A percentile compares a stretch with the other conserved stretches of the same genome.
Conservation (phyloP, 2,113 vertebrate genomes). For the Centrocercus urophasianus region DNA sequence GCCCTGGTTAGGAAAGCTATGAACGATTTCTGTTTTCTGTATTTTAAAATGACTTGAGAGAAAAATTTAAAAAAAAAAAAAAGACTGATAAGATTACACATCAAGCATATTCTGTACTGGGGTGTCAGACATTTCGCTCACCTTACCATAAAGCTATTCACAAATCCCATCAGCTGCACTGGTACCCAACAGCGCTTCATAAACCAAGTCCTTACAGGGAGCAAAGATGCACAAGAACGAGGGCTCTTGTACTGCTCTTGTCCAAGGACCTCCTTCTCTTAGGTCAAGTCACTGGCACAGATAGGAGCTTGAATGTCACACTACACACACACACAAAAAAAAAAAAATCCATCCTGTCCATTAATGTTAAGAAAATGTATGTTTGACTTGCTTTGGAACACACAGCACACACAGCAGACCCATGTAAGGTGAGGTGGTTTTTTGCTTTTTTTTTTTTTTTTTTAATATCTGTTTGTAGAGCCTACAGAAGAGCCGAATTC, state of each 20-base stretch:
- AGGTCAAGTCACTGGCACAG: not conserved
- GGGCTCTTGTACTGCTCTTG: not conserved
- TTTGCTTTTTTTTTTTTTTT: not conserved
- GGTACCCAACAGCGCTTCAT: not conserved
- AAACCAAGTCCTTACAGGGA: not conserved
- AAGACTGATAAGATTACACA: not conserved
- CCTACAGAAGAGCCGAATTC: not conserved
- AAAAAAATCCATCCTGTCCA: not conserved
- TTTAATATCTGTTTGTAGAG: not conserved
- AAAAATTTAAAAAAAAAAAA: not conserved
- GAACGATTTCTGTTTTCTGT: not conserved
- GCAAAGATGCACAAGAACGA: not conserved
- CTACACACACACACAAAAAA: not conserved
- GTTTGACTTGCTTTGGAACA: not conserved
- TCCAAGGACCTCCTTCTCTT: not conserved
- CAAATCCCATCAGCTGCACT: not conserved
- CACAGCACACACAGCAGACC: accelerated
- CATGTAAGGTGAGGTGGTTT: accelerated
- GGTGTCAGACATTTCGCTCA: not conserved
- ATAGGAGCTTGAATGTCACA: not conserved
- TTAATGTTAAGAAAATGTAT: not conserved
- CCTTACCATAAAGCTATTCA: not conserved
- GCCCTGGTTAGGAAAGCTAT: not conserved
- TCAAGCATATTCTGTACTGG: not conserved
- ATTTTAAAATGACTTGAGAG: not conserved